Base-by-base conservation (phyloP, 2,797 vertebrate genomes). In the Gouania willdenowi region DNA sequence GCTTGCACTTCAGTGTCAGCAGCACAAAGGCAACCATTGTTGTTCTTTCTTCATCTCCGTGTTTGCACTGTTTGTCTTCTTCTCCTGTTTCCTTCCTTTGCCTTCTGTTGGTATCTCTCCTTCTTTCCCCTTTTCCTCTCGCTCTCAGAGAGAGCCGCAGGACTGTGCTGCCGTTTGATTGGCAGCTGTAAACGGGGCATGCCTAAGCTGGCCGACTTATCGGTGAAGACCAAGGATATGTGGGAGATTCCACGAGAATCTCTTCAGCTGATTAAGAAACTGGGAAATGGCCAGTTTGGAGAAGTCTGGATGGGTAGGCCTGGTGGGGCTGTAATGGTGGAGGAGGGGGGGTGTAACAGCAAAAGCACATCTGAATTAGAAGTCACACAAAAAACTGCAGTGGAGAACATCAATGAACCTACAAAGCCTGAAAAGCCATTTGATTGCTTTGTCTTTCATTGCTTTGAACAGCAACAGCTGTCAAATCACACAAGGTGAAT, bases 271-370 rank as follows among this genome's bases (percentile, higher is more conserved):
- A 91, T 92, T 88, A 92, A 93, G 85, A 93, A 93, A 79, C 79
- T 94, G 86, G 93, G 93, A 59, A 94, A 94, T 21, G 93, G 93
- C 79, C 93, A 94, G 87, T 94, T 94, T 28, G 93, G 92, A 91
- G 93, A 94, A 92, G 93, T 94, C 71, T 94, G 93, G 93, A 94
- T 93, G 92, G 93, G 92, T 94, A 93, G 83, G 92, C 79, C 67
- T 52, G 60, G 3, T 37, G 55, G 53, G 31, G 41, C 5, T 48
- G 15, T 52, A 52, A 44, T 35, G 41, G 21, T 23, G 39, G 60
- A 51, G 41, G 23, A 23, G 37, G n/a, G 9, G 24, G 61, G 65
- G 59, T 35, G 60, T 36, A n/a, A 55, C 38, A 32, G 37, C 24
- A 4, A 33, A 28, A 10, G 31, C 73, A 75, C 46, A 45, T 62